Evolutionary conservation across 2,888 invertebrate genomes (phyloP).

Genomic region (Microctonus brassicae): DNA sequence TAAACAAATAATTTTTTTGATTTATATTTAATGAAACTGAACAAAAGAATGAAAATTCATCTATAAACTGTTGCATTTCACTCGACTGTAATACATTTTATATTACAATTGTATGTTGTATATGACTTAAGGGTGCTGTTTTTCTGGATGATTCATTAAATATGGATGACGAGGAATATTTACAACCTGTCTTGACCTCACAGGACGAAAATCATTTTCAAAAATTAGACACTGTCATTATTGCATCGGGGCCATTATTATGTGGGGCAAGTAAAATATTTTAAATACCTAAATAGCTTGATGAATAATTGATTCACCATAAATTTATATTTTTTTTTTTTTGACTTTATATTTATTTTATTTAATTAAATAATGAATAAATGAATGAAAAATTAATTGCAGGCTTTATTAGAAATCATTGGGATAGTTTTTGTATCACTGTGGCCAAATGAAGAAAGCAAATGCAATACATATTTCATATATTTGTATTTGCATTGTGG

Average conservation of each 20-base stretch:
- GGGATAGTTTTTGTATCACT: conserved; percentile 63
- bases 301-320: no score
- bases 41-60: no score
- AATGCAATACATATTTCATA: conserved; percentile 66
- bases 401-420: conserved; percentile 61
- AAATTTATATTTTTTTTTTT: no score
- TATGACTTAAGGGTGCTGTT: conserved; percentile 56
- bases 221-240: conserved; percentile 58
- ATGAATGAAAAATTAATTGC: conserved; percentile 31
- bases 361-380: no score
- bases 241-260: conserved; percentile 57
- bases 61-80: background rate
- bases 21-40: no score
- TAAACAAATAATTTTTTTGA: no score
- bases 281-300: background rate
- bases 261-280: conserved; percentile 56
- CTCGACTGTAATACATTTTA: no score
- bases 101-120: conserved; percentile 10
- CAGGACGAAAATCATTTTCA: conserved; percentile 60
- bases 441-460: conserved; percentile 62
- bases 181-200: conserved; percentile 61
- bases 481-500: conserved; percentile 64
- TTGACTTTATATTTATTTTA: background rate
- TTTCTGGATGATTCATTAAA: conserved; percentile 61
- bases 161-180: conserved; percentile 65